These are phyloP conservation scores for Tyria jacobaeae DNA, from an alignment of 2,888 invertebrate genomes.

Conservation along the genomic window DNA sequence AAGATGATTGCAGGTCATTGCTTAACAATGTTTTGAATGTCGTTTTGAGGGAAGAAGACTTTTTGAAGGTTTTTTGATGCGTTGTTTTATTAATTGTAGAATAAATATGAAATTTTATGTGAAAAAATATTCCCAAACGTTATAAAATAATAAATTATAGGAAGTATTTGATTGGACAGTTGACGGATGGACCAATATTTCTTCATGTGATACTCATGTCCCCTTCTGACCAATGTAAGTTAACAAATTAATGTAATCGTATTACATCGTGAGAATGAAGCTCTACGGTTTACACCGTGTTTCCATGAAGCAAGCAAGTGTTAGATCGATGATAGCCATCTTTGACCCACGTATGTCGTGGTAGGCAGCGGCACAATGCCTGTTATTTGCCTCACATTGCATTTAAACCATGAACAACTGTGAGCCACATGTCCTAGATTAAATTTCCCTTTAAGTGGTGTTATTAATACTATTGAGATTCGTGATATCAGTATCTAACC, in stretches of 20 bases:
- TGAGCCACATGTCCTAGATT: conserved; percentile 60
- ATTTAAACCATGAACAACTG: conserved; percentile 68
- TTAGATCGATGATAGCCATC: conserved; percentile 65
- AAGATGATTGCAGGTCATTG: too few species aligned
- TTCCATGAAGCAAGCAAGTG: conserved; percentile 39
- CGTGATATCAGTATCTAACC: background rate
- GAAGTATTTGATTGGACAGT: too few species aligned
- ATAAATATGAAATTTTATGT: too few species aligned
- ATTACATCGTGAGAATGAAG: conserved; percentile 48
- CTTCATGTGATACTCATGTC: background rate
- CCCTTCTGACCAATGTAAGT: conserved; percentile 10
- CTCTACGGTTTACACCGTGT: conserved; percentile 31
- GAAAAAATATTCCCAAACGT: too few species aligned
- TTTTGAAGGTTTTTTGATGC: too few species aligned
- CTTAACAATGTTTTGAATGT: too few species aligned
- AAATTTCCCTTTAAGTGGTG: conserved; percentile 45
- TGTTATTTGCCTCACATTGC: conserved; percentile 76
- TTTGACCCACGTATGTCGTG: conserved; percentile 60
- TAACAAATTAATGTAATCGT: conserved; percentile 42
- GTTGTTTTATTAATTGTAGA: too few species aligned
- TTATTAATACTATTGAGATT: conserved; percentile 18
- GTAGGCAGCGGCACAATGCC: conserved; percentile 62
- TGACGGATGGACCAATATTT: background rate
- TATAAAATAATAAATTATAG: too few species aligned
- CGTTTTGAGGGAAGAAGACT: too few species aligned